A percentile compares a stretch with the other conserved stretches of the same genome.
phyloP scores from a whole-genome alignment of 2,888 invertebrate genomes.

The Mycogona germanica region DNA sequence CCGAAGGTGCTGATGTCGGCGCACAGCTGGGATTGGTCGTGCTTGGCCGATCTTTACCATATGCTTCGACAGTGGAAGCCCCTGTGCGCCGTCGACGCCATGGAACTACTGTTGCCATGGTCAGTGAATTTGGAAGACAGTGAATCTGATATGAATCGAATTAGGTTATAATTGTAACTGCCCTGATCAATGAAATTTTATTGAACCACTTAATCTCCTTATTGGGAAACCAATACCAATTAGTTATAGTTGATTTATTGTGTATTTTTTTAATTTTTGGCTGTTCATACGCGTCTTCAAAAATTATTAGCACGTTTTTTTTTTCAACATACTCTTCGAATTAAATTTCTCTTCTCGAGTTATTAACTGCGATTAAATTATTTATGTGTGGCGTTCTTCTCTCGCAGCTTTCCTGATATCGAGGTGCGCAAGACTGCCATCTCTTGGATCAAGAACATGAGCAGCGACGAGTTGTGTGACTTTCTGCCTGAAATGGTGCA shows the following conservation, averaged over 20 bases:
- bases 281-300: not conserved
- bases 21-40: conserved; percentile 83
- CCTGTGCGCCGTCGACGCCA: conserved; percentile 72
- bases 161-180: too few relatives aligned
- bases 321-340: conserved; percentile 17
- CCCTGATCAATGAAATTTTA: too few relatives aligned
- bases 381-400: too few relatives aligned
- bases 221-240: too few relatives aligned
- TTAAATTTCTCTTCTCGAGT: too few relatives aligned
- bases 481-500: conserved; percentile 89
- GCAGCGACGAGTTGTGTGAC: conserved; percentile 78
- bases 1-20: conserved; percentile 66
- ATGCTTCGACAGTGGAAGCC: conserved; percentile 77
- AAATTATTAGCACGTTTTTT: conserved; percentile 3
- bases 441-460: conserved; percentile 60
- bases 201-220: not conserved
- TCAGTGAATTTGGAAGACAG: conserved; percentile 36
- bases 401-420: conserved; percentile 89
- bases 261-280: conserved; percentile 1
- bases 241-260: not conserved
- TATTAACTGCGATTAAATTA: too few relatives aligned
- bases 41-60: conserved; percentile 71
- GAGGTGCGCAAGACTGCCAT: conserved; percentile 77
- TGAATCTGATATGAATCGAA: not conserved
- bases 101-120: conserved; percentile 87